Evolutionary conservation across 1,140 invertebrate genomes (phyloP), one percentile per base, ranked within the genome.

Genomic region (Diprion similis): DNA sequence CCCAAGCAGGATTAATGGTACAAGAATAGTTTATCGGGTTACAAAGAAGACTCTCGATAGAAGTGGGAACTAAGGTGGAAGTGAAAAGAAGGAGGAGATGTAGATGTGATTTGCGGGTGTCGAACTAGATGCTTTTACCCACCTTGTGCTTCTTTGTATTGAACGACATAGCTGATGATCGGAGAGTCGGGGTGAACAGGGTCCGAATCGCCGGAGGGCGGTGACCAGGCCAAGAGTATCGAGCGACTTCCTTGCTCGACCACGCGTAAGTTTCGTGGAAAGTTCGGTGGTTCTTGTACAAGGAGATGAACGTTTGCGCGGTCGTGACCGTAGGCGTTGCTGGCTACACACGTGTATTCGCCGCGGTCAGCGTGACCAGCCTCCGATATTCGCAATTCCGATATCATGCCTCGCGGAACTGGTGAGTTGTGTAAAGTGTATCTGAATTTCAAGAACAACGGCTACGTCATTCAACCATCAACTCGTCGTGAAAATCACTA

Each of bases 261-360:
- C 7, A 92, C 85, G 75, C 89, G 89, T 46, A 93, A 81, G 80
- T 92, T 91, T 10, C 87, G 84, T 45, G 92, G 92, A 71, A 91
- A 90, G 81, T 92, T 92, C 24, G 92, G 92, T 15, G 89, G 89
- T 77, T 93, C 92, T 88, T 94, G 92, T 8, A 94, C 93, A 68
- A 91, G 89, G 7, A 95, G 84, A 78, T 91, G 89, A 75, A 93
- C 91, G 10, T 89, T 90, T 10, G 91, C 89, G 72, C 91, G 89
- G 80, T 94, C 93, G 47, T 90, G 89, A 1, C 94, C 94, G 82
- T 93, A 92, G 1, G 89, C 87, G 83, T 95, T 95, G 71, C 87
- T 89, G 1, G 93, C 93, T 13, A 89, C 86, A 82, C 94, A 95
- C 1, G 90, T 90, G 82, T 94, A 95, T 76, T 93, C 90, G 1